A percentile compares a stretch with the other conserved stretches of the same genome.
These are phyloP conservation scores for Beroe forskalii DNA, from an alignment of 37 sponge, comb jelly and placozoan species.

Conservation along the genomic window DNA sequence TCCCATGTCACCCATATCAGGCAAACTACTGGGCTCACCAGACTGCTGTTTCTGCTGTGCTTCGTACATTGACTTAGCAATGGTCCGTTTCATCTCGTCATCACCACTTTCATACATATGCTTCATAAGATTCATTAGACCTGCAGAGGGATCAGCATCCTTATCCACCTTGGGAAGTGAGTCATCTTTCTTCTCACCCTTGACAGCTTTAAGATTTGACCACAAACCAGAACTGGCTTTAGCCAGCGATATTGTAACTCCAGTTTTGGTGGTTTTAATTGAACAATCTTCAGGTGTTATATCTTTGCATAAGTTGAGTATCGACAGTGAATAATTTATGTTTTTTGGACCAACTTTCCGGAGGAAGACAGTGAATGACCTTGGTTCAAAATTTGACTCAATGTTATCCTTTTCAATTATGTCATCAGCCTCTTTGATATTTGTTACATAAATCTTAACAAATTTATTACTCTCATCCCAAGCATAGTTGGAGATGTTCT, in stretches of 20 bases:
- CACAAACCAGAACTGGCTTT: slow-evolving; percentile 69
- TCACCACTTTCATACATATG: slow-evolving; percentile 97
- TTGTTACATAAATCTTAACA: slow-evolving; percentile 89
- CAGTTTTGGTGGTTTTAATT: slow-evolving; percentile 68
- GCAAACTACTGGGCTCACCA: slow-evolving; percentile 47
- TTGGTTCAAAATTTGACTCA: slow-evolving; percentile 67
- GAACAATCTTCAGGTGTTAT: slow-evolving; percentile 62
- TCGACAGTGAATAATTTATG: slow-evolving; percentile 59
- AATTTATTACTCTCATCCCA: slow-evolving; percentile 88
- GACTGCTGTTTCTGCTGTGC: slow-evolving; percentile 76
- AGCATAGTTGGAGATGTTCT: slow-evolving; percentile 28
- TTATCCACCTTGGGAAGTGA: slow-evolving; percentile 73
- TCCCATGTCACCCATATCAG: slow-evolving; percentile 58
- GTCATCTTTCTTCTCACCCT: slow-evolving; percentile 80
- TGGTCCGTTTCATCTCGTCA: slow-evolving; percentile 98
- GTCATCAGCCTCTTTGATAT: slow-evolving; percentile 71
- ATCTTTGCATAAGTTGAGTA: slow-evolving; percentile 27
- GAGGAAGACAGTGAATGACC: slow-evolving; percentile 68
- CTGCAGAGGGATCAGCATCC: slow-evolving; percentile 80
- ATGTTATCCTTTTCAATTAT: slow-evolving; percentile 70
- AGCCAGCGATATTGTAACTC: slow-evolving; percentile 69
- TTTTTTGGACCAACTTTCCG: slow-evolving; percentile 63
- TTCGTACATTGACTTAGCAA: slow-evolving; percentile 94
- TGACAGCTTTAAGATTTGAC: slow-evolving; percentile 68
- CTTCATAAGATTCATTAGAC: slow-evolving; percentile 91